Evolutionary conservation across 2,113 vertebrate genomes (phyloP).

Genomic region (Thryonomys swinderianus): DNA sequence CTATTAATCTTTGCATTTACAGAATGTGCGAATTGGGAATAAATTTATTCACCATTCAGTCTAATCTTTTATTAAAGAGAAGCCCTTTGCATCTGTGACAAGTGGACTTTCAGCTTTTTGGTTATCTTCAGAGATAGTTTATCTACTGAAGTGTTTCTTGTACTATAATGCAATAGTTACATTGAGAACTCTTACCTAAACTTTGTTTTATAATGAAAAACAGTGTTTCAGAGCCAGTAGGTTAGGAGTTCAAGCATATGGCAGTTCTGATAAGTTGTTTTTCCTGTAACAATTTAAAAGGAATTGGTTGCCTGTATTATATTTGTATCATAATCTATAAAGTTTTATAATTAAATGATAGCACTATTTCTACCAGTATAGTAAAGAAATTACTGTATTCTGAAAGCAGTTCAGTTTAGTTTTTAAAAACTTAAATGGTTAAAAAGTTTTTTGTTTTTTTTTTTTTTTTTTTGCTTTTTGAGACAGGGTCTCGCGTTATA

Average conservation of each 20-base stretch:
- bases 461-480: too few species aligned
- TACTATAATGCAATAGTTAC: background rate
- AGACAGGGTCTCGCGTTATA: too few species aligned
- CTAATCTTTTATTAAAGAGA: background rate
- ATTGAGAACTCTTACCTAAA: conserved; percentile 29
- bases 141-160: background rate
- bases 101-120: conserved; percentile 36
- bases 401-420: conserved; percentile 34
- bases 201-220: conserved; percentile 30
- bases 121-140: background rate
- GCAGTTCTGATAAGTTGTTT: conserved; percentile 15
- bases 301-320: background rate
- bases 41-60: conserved; percentile 20
- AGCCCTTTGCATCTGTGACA: background rate
- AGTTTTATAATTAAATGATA: conserved; percentile 41
- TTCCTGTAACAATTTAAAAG: conserved; percentile 21
- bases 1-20: conserved; percentile 40
- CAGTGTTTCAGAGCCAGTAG: background rate
- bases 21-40: conserved; percentile 39
- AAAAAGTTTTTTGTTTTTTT: too few species aligned
- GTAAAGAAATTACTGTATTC: conserved; percentile 17
- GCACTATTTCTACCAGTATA: background rate
- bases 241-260: background rate
- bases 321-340: background rate
- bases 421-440: background rate